Conservation (phyloP, 2,113 vertebrate genomes). For the Oriolus oriolus region DNA sequence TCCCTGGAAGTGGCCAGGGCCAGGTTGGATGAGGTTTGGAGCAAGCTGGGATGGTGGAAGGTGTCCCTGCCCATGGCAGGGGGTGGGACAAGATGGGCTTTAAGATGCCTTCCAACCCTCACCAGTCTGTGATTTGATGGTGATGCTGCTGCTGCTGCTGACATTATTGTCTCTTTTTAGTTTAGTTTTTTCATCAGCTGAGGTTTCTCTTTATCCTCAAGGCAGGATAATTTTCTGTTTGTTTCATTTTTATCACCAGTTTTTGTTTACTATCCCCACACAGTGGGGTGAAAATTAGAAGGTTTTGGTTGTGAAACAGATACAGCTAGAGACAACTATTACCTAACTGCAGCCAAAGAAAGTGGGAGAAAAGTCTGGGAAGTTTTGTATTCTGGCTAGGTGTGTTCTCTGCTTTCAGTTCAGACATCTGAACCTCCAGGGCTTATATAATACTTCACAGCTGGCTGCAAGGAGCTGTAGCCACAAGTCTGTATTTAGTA, state of each 20-base stretch:
- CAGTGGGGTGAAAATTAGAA: neutral
- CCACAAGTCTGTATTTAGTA: neutral
- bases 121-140: neutral
- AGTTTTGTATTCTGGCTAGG: neutral
- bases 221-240: neutral
- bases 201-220: neutral
- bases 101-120: neutral
- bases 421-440: constrained; percentile 69
- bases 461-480: constrained; percentile 72
- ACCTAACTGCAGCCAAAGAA: neutral
- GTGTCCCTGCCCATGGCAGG: neutral
- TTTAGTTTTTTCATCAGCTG: neutral
- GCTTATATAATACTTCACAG: constrained; percentile 69
- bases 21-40: neutral
- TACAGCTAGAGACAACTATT: neutral
- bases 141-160: neutral
- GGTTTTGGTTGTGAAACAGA: neutral
- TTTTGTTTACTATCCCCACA: neutral
- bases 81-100: neutral
- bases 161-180: neutral
- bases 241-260: neutral
- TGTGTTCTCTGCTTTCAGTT: neutral
- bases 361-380: neutral
- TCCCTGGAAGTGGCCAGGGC: neutral
- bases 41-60: neutral